A percentile compares a stretch with the other conserved stretches of the same genome.
phyloP scores from a whole-genome alignment of 2,113 vertebrate species.

The Ivindomyrus marchei region DNA sequence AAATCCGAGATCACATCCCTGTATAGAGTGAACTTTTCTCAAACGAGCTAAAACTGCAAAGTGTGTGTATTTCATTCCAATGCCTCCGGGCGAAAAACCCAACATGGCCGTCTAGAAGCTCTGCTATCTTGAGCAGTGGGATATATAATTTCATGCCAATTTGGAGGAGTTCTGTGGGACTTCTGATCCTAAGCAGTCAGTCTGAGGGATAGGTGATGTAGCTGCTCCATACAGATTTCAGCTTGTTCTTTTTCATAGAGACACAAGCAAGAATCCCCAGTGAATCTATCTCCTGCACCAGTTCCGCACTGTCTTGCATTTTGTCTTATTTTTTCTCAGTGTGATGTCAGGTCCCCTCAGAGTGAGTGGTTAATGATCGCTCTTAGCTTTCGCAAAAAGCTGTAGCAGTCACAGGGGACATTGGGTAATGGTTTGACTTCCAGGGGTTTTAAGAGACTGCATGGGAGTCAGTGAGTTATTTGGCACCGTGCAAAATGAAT shows the following conservation, averaged over 20 bases:
- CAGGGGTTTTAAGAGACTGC: neutral
- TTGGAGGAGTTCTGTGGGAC: conserved; percentile 66
- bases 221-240: conserved; percentile 52
- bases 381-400: neutral
- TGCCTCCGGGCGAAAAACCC: conserved; percentile 53
- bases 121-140: conserved; percentile 66
- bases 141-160: conserved; percentile 76
- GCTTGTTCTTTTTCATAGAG: conserved; percentile 33
- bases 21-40: conserved; percentile 60
- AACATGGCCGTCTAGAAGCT: conserved; percentile 42
- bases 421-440: neutral
- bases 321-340: neutral
- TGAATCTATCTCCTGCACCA: neutral
- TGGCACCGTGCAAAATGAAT: conserved; percentile 6
- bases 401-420: neutral
- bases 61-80: conserved; percentile 55
- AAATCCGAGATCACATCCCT: conserved; percentile 46
- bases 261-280: conserved; percentile 6
- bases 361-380: neutral
- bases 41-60: conserved; percentile 67
- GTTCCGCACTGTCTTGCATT: neutral
- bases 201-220: conserved; percentile 63
- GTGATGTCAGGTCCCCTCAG: neutral
- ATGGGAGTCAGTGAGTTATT: conserved; percentile 5
- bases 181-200: conserved; percentile 55